phyloP scores from a whole-genome alignment of 2,113 vertebrate species.

The Charadrius vociferus region DNA sequence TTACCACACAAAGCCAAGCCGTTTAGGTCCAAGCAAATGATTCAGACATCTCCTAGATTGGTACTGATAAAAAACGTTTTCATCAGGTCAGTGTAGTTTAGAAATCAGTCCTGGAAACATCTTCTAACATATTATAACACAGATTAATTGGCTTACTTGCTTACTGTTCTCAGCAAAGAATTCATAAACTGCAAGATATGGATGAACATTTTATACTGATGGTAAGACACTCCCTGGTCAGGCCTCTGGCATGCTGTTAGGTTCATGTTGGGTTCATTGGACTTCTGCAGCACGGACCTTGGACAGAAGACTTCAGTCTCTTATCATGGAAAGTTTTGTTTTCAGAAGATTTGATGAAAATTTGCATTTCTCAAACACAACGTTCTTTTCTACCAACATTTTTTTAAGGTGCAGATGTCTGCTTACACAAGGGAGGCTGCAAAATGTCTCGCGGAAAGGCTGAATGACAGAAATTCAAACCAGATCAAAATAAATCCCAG shows the following conservation, averaged over 20 bases:
- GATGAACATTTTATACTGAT: not conserved
- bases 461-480: not conserved
- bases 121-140: not conserved
- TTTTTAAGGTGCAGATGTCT: not conserved
- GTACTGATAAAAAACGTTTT: not conserved
- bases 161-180: not conserved
- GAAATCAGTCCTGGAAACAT: not conserved
- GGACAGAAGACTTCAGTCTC: not conserved
- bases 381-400: not conserved
- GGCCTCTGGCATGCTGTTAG: not conserved
- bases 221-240: not conserved
- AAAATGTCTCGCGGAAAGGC: not conserved
- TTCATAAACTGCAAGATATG: not conserved
- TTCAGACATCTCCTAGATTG: not conserved
- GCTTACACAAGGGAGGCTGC: not conserved
- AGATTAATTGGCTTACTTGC: not conserved
- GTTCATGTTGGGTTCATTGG: not conserved
- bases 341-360: not conserved
- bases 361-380: not conserved
- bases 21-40: not conserved
- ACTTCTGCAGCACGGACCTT: not conserved
- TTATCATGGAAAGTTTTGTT: not conserved
- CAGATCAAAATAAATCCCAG: not conserved
- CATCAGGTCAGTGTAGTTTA: not conserved
- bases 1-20: not conserved